Conservation (phyloP, 1,140 invertebrate genomes). For the Meloidogyne hapla region DNA sequence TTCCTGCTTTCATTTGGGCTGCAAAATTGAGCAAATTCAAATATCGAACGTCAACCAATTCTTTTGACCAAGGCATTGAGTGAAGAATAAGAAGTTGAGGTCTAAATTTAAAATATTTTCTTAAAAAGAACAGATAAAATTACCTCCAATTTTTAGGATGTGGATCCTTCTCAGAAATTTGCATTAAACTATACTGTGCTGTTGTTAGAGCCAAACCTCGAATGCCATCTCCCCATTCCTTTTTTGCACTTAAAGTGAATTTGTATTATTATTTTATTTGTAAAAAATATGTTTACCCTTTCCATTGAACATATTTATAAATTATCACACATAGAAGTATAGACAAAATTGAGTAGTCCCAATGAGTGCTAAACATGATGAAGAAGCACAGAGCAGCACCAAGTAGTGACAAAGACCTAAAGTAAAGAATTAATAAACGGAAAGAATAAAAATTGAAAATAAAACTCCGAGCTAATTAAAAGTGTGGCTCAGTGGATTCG, state of each 20-base stretch:
- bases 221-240: constrained; percentile 99
- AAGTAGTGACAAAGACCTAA: constrained; percentile 77
- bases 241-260: constrained; percentile 78
- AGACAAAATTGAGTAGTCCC: constrained; percentile 97
- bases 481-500: too few species aligned
- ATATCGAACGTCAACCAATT: constrained; percentile 59
- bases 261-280: too few species aligned
- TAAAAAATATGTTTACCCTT: constrained; percentile 73
- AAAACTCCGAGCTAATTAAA: too few species aligned
- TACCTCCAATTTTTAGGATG: constrained; percentile 61
- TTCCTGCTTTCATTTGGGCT: constrained; percentile 67
- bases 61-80: constrained; percentile 50
- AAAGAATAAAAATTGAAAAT: too few species aligned
- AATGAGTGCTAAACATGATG: constrained; percentile 99
- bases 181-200: constrained; percentile 81
- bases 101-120: background rate
- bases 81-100: constrained; percentile 57
- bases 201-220: constrained; percentile 92
- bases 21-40: constrained; percentile 60
- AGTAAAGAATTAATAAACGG: too few species aligned
- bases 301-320: constrained; percentile 99
- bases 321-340: constrained; percentile 69
- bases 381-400: constrained; percentile 90
- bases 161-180: constrained; percentile 62
- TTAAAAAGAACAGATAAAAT: background rate